These are phyloP conservation scores for Scatophagus argus DNA, from an alignment of 2,113 vertebrate genomes.

Conservation along the genomic window DNA sequence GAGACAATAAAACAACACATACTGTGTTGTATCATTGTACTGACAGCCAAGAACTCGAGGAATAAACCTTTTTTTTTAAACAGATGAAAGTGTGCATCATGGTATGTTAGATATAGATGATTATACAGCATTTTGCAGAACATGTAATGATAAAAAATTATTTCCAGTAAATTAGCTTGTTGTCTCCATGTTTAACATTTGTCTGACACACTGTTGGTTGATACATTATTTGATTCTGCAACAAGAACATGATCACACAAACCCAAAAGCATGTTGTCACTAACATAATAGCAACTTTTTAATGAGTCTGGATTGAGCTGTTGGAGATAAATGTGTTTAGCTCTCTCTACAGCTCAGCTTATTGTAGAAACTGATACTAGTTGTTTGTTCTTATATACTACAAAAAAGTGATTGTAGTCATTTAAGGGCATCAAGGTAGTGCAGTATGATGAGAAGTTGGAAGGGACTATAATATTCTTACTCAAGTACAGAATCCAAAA, in stretches of 20 bases:
- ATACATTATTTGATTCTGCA: background rate
- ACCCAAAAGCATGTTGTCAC: background rate
- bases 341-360: background rate
- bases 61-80: background rate
- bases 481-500: background rate
- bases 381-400: background rate
- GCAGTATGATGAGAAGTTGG: background rate
- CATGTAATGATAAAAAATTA: constrained; percentile 13
- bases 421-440: constrained; percentile 12
- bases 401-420: background rate
- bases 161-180: background rate
- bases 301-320: background rate
- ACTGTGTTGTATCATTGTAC: background rate
- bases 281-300: background rate
- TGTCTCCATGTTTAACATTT: background rate
- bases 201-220: background rate
- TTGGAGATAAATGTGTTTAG: background rate
- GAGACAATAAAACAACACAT: background rate
- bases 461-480: background rate
- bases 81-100: background rate
- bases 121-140: background rate
- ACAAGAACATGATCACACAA: background rate
- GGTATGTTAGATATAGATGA: too few relatives aligned
- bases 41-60: background rate
- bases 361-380: background rate